Conservation (phyloP, 2,797 vertebrate species). For the Protosalanx chinensis region DNA sequence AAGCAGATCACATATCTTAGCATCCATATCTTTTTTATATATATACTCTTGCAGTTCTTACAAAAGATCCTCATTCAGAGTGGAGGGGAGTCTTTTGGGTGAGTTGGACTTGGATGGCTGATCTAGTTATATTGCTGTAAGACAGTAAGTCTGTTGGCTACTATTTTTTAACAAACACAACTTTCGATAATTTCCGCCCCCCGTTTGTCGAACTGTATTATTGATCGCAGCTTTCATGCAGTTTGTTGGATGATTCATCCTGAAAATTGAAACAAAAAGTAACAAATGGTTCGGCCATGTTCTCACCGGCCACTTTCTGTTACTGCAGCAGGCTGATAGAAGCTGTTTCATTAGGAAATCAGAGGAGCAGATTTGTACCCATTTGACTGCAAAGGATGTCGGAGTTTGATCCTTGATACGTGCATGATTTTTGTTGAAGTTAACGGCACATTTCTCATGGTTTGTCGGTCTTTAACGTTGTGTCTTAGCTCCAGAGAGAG, state of each 20-base stretch:
- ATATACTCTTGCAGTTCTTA: too few species aligned
- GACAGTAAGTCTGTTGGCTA: background rate
- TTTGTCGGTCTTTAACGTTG: slow-evolving; percentile 42
- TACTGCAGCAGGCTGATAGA: background rate
- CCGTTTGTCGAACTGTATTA: too few species aligned
- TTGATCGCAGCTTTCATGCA: background rate
- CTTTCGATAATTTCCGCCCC: background rate
- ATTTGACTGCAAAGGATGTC: rapidly evolving
- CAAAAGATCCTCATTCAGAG: slow-evolving; percentile 16
- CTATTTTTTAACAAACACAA: background rate
- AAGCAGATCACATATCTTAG: background rate
- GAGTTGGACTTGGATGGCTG: slow-evolving; percentile 27
- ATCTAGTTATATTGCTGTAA: background rate
- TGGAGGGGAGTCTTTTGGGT: slow-evolving; percentile 63
- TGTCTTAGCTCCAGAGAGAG: slow-evolving; percentile 40
- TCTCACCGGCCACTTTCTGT: slow-evolving; percentile 23
- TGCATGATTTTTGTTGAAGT: rapidly evolving
- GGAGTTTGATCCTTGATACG: rapidly evolving
- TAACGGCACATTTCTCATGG: background rate
- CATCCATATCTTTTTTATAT: background rate
- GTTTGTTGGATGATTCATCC: background rate
- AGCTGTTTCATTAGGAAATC: background rate
- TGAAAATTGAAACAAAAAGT: slow-evolving; percentile 1
- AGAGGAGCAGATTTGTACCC: background rate
- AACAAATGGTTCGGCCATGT: slow-evolving; percentile 46